These are phyloP conservation scores for Casuarius casuarius DNA, from an alignment of 2,113 vertebrate genomes.

Conservation along the genomic window DNA sequence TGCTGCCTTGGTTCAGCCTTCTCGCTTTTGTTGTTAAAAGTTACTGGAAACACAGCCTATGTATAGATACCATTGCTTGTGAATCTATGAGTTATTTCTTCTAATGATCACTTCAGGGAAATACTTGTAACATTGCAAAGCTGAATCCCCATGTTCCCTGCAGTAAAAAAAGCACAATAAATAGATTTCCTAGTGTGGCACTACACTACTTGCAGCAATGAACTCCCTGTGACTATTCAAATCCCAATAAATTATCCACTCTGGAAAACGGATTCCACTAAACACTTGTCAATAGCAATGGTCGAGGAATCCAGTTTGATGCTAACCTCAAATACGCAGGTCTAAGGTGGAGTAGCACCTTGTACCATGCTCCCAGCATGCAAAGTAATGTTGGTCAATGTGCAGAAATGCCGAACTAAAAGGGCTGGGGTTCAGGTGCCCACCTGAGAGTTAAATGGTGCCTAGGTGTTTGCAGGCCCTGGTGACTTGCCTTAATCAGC, in stretches of 20 bases:
- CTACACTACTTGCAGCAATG: not conserved
- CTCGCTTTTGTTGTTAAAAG: constrained; percentile 2
- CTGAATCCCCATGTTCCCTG: not conserved
- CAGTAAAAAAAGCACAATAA: constrained; percentile 21
- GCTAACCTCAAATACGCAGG: fast-evolving
- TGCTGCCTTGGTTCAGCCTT: not conserved
- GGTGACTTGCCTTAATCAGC: not conserved
- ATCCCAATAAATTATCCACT: not conserved
- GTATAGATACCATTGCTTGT: not conserved
- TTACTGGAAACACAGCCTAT: not conserved
- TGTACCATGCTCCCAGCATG: not conserved
- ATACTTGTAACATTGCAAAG: not conserved
- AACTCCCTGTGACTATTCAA: constrained; percentile 1
- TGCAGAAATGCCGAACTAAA: not conserved
- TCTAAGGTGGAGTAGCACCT: not conserved
- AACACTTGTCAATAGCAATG: not conserved
- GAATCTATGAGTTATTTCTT: constrained; percentile 26
- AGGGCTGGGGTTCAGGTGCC: fast-evolving
- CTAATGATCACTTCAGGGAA: not conserved
- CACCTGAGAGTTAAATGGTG: not conserved
- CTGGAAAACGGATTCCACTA: not conserved
- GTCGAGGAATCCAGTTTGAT: not conserved
- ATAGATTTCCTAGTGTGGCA: not conserved
- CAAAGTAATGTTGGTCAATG: not conserved
- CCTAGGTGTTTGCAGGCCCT: not conserved